Evolutionary conservation across 1,140 invertebrate genomes (phyloP).

Genomic region (Colletes latitarsis): DNA sequence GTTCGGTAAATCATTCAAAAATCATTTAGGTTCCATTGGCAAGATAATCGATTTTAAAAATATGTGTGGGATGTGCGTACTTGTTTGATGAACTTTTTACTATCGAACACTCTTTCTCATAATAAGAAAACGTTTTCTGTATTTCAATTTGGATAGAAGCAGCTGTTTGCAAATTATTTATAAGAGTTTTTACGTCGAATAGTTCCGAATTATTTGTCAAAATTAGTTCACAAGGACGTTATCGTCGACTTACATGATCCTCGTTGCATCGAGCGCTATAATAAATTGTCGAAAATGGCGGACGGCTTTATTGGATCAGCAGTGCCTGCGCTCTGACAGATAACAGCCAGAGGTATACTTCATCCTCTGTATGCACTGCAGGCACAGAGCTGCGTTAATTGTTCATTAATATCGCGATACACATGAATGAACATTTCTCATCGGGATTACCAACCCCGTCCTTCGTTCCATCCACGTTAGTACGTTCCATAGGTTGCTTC

Average conservation of each 20-base stretch:
- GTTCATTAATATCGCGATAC: conserved; percentile 63
- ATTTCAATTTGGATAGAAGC: no score
- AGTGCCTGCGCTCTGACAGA: conserved; percentile 56
- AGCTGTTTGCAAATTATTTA: no score
- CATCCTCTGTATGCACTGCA: not conserved
- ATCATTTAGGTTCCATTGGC: no score
- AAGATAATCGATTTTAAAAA: no score
- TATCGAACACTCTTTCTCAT: no score
- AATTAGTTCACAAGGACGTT: no score
- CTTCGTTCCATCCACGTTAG: not conserved
- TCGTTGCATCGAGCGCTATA: not conserved
- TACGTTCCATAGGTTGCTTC: not conserved
- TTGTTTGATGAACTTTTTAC: no score
- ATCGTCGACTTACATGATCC: conserved; percentile 1
- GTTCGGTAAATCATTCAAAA: no score
- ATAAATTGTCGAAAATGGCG: conserved; percentile 43
- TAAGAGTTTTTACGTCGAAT: no score
- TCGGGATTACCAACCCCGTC: conserved; percentile 23
- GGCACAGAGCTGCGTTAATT: conserved; percentile 58
- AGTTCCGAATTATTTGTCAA: not conserved
- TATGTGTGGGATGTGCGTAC: no score
- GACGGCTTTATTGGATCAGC: conserved; percentile 49
- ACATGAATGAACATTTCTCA: conserved; percentile 37
- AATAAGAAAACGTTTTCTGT: no score
- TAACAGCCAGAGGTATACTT: conserved; percentile 39